Evolutionary conservation across 2,888 invertebrate species (phyloP), one percentile per base, ranked within the genome.

Genomic region (Pseudococcus viburni): DNA sequence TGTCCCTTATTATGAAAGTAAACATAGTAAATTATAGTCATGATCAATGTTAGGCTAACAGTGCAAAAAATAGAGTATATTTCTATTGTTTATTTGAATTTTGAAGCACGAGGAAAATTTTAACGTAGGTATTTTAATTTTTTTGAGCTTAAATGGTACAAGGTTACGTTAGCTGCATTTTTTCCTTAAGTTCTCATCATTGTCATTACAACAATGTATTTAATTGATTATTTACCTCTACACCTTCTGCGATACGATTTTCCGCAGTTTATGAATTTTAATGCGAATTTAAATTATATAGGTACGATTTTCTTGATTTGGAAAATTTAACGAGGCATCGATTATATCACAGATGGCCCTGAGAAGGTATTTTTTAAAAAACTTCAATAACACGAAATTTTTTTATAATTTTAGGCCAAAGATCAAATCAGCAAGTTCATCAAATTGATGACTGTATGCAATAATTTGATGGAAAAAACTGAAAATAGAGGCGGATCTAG

Each of bases 21-120:
- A 73, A 73, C 15, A 73, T 2, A 26, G 68, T 73, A 73, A 73
- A 73, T 73, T 73, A 73, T 73, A 73, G 68, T 73, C 68, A 12
- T 73, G 68, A 73, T 73, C 68, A 33, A 12, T 73, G 68, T 12
- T 73, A 33, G 33, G 33, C 68, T 2, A 73, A 33, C 26, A 73
- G 26, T 73, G 26, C 68, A 12, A 73, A 73, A 33, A 33, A 33
- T 33, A 73, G 68, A 26, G 12, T 73, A 33, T 4, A n/a, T 64
- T 22, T 19, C 26, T 26, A 73, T 64, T 73, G 68, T 73, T 73
- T 64, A 64, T 64, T 64, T 64, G 19, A 22, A 22, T 22, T 55
- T 4, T 64, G 19, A 3, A 0, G 22, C 11, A 73, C 12, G 15
- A 73, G 68, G 68, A 73, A 73, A 73, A 73, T 73, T 26, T 55